Conservation (phyloP, 2,113 vertebrate species). For the Calidris pugnax region DNA sequence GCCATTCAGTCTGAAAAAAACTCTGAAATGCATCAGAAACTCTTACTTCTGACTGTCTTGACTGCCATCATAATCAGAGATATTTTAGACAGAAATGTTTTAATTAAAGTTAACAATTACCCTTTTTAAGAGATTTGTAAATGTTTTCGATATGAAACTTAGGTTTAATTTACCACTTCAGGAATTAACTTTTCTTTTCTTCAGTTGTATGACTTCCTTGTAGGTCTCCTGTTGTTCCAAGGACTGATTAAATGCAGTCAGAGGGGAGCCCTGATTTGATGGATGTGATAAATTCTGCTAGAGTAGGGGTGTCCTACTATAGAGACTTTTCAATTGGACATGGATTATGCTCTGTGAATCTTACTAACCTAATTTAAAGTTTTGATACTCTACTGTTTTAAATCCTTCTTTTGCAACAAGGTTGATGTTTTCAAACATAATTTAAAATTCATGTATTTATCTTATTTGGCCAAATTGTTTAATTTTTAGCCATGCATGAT, state of each 20-base stretch:
- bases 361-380: not conserved
- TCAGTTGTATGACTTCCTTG: not conserved
- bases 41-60: not conserved
- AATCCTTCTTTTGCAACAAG: not conserved
- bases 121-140: not conserved
- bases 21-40: not conserved
- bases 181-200: not conserved
- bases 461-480: not conserved
- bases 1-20: not conserved
- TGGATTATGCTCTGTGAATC: not conserved
- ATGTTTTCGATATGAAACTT: not conserved
- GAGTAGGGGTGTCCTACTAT: not conserved
- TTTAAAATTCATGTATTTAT: not conserved
- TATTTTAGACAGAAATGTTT: not conserved
- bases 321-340: not conserved
- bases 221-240: not conserved
- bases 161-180: not conserved
- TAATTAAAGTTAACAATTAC: not conserved
- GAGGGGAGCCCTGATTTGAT: not conserved
- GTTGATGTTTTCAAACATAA: not conserved
- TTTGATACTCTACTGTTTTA: not conserved
- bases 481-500: not conserved
- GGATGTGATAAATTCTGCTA: not conserved
- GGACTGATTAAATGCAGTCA: not conserved
- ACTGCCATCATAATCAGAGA: not conserved